Evolutionary conservation across 1,140 invertebrate species (phyloP).

Genomic region (Drosophila melanogaster): DNA sequence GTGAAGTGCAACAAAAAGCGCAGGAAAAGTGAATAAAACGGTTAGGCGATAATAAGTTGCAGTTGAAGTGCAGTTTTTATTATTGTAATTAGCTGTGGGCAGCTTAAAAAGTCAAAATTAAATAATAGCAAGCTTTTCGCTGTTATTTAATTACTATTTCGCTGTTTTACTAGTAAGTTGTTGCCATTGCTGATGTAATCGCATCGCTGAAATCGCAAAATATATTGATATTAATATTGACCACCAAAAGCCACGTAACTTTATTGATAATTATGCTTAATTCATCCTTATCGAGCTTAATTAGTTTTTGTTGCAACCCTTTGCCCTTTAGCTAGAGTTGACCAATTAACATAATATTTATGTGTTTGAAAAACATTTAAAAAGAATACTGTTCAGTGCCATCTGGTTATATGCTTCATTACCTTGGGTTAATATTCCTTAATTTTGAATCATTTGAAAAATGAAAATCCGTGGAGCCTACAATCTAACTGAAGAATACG

Average conservation of each 20-base stretch:
- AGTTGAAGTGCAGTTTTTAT: constrained; percentile 31
- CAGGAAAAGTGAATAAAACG: constrained; percentile 32
- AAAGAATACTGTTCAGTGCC: too few relatives aligned
- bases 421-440: too few relatives aligned
- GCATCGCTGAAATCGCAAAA: constrained; percentile 21
- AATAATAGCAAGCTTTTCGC: constrained; percentile 42
- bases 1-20: constrained; percentile 18
- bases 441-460: too few relatives aligned
- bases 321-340: too few relatives aligned
- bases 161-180: constrained; percentile 2
- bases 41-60: constrained; percentile 40
- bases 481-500: not conserved
- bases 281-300: constrained; percentile 53
- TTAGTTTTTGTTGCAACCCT: constrained; percentile 12
- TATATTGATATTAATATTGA: constrained; percentile 14
- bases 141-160: constrained; percentile 16
- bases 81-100: constrained; percentile 39
- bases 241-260: constrained; percentile 36
- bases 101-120: constrained; percentile 38
- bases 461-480: too few relatives aligned
- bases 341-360: not conserved
- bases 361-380: too few relatives aligned
- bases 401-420: too few relatives aligned
- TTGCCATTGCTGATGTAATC: constrained; percentile 54
- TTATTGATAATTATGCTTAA: constrained; percentile 60